Evolutionary conservation across 2,888 invertebrate species (phyloP).

Genomic region (Caprella mutica): DNA sequence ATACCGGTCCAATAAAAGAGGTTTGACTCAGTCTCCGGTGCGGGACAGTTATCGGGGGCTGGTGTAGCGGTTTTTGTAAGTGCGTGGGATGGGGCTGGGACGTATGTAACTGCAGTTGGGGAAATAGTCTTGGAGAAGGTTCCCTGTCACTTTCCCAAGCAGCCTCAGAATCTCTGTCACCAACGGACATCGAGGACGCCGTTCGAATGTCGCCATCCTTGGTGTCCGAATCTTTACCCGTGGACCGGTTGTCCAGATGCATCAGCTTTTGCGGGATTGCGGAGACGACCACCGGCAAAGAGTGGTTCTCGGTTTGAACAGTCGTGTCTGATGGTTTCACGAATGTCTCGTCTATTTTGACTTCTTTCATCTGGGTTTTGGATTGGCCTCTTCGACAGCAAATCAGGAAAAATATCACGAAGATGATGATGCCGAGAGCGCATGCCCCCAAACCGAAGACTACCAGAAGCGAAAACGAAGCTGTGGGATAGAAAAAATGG

Average conservation of each 20-base stretch:
- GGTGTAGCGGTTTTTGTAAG: neutral
- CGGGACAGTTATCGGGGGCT: conserved; percentile 6
- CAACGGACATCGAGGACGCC: conserved; percentile 53
- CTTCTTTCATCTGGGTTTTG: neutral
- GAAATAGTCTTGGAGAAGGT: conserved; percentile 6
- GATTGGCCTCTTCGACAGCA: conserved; percentile 59
- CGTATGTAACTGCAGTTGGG: neutral
- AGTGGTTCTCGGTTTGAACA: neutral
- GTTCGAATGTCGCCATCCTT: conserved; percentile 71
- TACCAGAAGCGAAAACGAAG: conserved; percentile 63
- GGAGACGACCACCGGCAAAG: conserved; percentile 6
- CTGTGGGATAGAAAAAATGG: conserved; percentile 43
- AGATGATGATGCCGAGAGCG: conserved; percentile 69
- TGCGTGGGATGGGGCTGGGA: too few species aligned
- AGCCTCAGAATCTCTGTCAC: conserved; percentile 28
- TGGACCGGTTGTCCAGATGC: conserved; percentile 55
- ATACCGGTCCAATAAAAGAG: conserved; percentile 5
- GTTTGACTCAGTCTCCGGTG: conserved; percentile 3
- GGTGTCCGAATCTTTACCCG: conserved; percentile 74
- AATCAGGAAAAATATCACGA: conserved; percentile 67
- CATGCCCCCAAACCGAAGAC: conserved; percentile 74
- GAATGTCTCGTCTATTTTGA: neutral
- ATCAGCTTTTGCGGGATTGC: neutral
- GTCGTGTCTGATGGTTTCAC: neutral
- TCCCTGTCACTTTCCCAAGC: conserved; percentile 7